These are phyloP conservation scores for Heteronetta atricapilla DNA, from an alignment of 2,113 vertebrate species.

Conservation along the genomic window DNA sequence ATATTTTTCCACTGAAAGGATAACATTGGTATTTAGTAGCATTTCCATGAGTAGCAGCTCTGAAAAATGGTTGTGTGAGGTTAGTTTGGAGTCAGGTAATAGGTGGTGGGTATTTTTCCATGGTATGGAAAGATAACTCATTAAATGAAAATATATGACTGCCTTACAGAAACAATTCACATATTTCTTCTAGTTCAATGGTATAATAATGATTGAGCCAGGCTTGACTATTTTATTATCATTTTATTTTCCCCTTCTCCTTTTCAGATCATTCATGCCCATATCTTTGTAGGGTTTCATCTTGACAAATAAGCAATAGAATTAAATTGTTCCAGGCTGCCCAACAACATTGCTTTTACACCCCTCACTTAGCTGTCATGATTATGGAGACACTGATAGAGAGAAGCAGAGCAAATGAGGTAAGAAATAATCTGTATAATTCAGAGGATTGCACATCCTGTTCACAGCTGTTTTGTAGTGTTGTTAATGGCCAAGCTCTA, in stretches of 20 bases:
- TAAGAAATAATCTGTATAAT: background rate
- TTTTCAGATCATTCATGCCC: background rate
- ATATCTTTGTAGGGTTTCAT: background rate
- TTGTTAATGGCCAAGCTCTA: background rate
- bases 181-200: background rate
- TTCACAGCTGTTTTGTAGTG: background rate
- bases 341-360: background rate
- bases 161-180: background rate
- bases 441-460: background rate
- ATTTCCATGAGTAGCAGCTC: background rate
- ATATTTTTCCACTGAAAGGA: background rate
- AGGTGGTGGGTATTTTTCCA: background rate
- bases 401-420: background rate
- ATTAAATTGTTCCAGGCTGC: background rate
- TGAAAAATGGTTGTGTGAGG: background rate
- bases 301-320: background rate
- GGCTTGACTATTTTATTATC: background rate
- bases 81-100: background rate
- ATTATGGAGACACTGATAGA: background rate
- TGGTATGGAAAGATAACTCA: background rate
- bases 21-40: background rate
- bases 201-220: background rate
- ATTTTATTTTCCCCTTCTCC: background rate
- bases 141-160: background rate
- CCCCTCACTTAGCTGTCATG: accelerated